Evolutionary conservation across 2,888 invertebrate genomes (phyloP).

Genomic region (Lasioglossum lativentre): DNA sequence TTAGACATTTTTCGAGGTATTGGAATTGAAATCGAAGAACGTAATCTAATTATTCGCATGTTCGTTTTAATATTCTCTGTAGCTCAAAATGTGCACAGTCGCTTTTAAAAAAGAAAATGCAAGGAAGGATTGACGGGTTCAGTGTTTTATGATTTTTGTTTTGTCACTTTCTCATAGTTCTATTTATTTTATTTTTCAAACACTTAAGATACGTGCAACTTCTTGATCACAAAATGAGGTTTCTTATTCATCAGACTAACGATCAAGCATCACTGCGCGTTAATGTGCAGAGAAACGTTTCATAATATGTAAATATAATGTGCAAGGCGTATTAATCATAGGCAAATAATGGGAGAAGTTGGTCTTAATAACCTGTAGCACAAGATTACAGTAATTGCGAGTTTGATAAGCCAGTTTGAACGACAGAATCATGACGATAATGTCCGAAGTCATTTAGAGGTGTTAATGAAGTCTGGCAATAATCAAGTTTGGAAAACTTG

Average conservation of each 20-base stretch:
- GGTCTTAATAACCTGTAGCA: background rate
- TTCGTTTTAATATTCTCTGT: no score
- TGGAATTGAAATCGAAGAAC: no score
- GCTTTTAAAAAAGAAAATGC: no score
- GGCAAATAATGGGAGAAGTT: background rate
- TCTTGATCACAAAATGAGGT: background rate
- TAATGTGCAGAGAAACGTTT: background rate
- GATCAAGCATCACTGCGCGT: background rate
- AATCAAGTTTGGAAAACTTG: background rate
- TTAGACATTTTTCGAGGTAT: no score
- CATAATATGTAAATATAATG: slow-evolving; percentile 5
- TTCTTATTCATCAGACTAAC: background rate
- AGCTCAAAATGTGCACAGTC: no score
- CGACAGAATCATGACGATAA: background rate
- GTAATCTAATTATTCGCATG: no score
- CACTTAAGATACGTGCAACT: background rate
- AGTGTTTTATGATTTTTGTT: background rate
- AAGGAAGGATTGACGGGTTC: no score
- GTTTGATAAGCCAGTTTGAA: background rate
- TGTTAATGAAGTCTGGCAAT: background rate
- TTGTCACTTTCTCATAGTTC: background rate
- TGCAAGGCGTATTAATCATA: background rate
- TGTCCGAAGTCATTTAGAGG: background rate
- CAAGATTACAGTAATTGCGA: background rate
- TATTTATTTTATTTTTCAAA: background rate